Conservation (phyloP, 37 sponge, comb jelly and placozoan species). For the Eunapius fragilis region DNA sequence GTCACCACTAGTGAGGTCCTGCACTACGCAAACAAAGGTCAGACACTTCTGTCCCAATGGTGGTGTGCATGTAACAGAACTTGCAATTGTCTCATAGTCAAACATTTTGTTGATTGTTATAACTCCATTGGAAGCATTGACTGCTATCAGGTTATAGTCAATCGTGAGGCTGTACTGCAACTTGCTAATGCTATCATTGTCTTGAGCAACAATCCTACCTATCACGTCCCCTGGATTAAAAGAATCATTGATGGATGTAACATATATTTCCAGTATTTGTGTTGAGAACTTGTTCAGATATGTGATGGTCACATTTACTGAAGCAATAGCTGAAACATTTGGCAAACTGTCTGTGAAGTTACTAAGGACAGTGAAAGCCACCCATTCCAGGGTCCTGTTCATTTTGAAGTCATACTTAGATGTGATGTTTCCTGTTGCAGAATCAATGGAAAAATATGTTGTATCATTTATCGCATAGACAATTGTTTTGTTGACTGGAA, state of each 20-base stretch:
- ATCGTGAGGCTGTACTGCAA: conserved; percentile 29
- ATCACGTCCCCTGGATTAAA: conserved; percentile 7
- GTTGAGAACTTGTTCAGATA: conserved; percentile 44
- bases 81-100: conserved; percentile 43
- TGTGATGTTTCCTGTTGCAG: conserved; percentile 39
- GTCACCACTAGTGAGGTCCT: conserved; percentile 15
- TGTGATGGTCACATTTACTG: conserved; percentile 31
- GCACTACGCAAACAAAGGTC: conserved; percentile 8
- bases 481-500: conserved; percentile 27
- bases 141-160: conserved; percentile 23
- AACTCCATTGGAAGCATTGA: conserved; percentile 30
- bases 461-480: conserved; percentile 14
- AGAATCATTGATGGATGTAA: conserved; percentile 17
- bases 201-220: conserved; percentile 33
- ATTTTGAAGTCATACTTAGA: background rate
- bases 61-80: conserved; percentile 11
- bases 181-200: conserved; percentile 47
- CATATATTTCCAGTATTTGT: conserved; percentile 6
- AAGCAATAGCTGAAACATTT: conserved; percentile 27
- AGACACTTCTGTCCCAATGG: conserved; percentile 30
- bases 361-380: conserved; percentile 9
- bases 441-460: conserved; percentile 34
- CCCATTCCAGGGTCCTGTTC: background rate
- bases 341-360: conserved; percentile 17
- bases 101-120: conserved; percentile 35